These are phyloP conservation scores for Delphinapterus leucas DNA, from an alignment of 2,113 vertebrate species.

Conservation along the genomic window DNA sequence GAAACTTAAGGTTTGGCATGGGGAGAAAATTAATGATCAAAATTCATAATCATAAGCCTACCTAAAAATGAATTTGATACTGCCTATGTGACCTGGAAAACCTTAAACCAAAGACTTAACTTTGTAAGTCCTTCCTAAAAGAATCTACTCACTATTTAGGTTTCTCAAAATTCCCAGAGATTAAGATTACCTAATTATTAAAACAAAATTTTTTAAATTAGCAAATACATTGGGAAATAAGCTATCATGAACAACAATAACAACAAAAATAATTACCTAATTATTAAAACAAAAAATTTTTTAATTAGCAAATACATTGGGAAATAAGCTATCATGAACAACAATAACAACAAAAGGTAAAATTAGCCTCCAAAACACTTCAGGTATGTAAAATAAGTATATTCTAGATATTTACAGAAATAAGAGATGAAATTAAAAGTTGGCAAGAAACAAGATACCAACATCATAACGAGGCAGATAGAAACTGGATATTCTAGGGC, in stretches of 20 bases:
- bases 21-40: background rate
- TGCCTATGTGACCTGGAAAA: background rate
- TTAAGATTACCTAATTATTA: background rate
- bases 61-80: constrained; percentile 4
- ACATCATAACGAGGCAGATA: background rate
- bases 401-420: constrained; percentile 26
- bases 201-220: background rate
- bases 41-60: background rate
- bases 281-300: background rate
- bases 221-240: constrained; percentile 5
- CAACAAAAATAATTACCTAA: background rate
- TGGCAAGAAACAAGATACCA: background rate
- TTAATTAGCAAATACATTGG: background rate
- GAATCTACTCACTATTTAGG: background rate
- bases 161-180: background rate
- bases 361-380: background rate
- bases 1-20: background rate
- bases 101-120: background rate
- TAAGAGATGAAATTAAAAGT: background rate
- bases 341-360: background rate
- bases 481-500: background rate
- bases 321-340: background rate
- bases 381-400: background rate
- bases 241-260: background rate
- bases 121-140: constrained; percentile 5